These are phyloP conservation scores for Chrysomallon squamiferum DNA, from an alignment of 1,140 invertebrate genomes.

Conservation along the genomic window DNA sequence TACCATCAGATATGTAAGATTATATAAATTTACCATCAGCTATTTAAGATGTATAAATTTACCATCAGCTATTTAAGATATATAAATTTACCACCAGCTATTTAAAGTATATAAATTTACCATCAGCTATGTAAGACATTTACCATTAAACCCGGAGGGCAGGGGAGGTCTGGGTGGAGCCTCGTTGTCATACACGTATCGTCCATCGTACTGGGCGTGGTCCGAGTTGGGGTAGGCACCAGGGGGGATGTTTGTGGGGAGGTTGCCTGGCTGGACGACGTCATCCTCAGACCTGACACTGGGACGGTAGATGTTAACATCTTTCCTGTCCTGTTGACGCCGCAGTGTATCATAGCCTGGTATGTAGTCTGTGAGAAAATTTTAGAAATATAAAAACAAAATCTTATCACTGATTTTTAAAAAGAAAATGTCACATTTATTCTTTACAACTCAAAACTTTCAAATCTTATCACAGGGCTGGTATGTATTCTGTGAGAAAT, in stretches of 20 bases:
- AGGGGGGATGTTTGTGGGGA: conserved; percentile 30
- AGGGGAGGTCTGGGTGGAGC: conserved; percentile 82
- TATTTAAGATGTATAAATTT: no score
- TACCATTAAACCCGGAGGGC: conserved; percentile 67
- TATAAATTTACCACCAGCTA: no score
- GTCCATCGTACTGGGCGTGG: conserved; percentile 61
- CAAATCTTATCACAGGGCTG: no score
- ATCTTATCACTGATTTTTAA: no score
- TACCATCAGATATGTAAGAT: no score
- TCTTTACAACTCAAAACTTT: no score
- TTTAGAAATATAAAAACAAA: no score
- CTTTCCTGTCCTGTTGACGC: conserved; percentile 35
- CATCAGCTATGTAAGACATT: neutral
- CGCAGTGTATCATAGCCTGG: conserved; percentile 47
- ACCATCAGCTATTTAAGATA: no score
- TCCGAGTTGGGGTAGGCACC: conserved; percentile 41
- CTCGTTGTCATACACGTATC: conserved; percentile 59
- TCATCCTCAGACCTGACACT: conserved; percentile 31
- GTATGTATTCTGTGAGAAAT: no score
- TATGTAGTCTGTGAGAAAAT: conserved; percentile 21
- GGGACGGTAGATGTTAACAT: conserved; percentile 49
- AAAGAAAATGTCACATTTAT: no score
- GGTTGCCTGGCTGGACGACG: conserved; percentile 25
- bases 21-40: no score
- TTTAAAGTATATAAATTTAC: no score